phyloP scores from a whole-genome alignment of 2,113 vertebrate species.

The Colaptes auratus region DNA sequence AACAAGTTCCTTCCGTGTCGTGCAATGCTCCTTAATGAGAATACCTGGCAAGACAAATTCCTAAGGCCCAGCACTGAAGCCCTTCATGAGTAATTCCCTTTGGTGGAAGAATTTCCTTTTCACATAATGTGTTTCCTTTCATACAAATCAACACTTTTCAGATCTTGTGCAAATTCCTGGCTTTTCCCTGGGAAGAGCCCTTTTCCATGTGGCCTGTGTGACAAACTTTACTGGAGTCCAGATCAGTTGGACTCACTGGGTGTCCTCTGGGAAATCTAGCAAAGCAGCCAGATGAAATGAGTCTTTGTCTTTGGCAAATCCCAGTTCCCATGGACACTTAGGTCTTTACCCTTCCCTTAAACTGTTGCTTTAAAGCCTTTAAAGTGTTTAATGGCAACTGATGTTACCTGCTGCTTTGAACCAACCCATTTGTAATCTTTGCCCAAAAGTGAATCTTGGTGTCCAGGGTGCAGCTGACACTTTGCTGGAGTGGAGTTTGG shows the following conservation, averaged over 20 bases:
- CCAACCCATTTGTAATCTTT: neutral
- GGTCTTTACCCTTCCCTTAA: neutral
- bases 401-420: neutral
- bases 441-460: neutral
- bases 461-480: neutral
- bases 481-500: neutral
- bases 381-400: neutral
- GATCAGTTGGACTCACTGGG: neutral
- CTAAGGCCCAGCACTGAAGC: neutral
- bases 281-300: slow-evolving; percentile 35
- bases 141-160: slow-evolving; percentile 29
- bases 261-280: slow-evolving; percentile 51
- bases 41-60: neutral
- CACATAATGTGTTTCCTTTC: slow-evolving; percentile 21
- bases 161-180: neutral
- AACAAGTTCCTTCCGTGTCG: neutral
- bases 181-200: slow-evolving; percentile 5
- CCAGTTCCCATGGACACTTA: neutral
- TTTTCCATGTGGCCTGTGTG: neutral
- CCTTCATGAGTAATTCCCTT: neutral
- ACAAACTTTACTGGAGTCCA: neutral
- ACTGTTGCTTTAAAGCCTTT: slow-evolving; percentile 19
- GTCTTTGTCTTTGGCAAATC: slow-evolving; percentile 29
- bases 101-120: slow-evolving; percentile 44
- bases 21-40: neutral